Conservation (phyloP, 2,113 vertebrate genomes). For the Lepisosteus osseus region DNA sequence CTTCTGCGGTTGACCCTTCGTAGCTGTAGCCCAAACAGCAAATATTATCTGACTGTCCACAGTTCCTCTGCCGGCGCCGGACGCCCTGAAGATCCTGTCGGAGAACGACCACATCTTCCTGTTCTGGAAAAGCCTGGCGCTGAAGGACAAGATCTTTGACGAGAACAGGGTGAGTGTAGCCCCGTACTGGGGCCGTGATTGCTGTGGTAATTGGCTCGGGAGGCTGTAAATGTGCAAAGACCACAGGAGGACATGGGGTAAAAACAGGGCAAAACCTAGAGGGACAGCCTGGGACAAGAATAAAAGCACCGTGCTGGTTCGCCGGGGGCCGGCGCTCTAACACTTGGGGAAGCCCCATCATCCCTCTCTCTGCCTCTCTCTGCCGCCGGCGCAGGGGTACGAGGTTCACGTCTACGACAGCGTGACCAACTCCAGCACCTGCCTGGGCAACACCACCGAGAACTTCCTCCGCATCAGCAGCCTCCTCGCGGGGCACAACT, state of each 20-base stretch:
- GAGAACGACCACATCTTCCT: constrained; percentile 89
- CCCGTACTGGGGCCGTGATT: not conserved
- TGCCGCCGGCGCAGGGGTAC: constrained; percentile 73
- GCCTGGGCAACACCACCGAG: constrained; percentile 90
- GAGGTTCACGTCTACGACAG: constrained; percentile 88
- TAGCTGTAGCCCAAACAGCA: too few relatives aligned
- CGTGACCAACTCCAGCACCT: constrained; percentile 72
- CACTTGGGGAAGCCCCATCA: too few relatives aligned
- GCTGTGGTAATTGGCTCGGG: not conserved
- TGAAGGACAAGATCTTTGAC: constrained; percentile 85
- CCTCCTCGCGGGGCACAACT: constrained; percentile 87
- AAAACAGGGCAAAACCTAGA: too few relatives aligned
- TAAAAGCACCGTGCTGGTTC: not conserved
- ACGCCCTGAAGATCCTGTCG: constrained; percentile 88
- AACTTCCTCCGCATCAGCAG: constrained; percentile 86
- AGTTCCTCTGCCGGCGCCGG: constrained; percentile 84
- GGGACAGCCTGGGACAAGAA: too few relatives aligned
- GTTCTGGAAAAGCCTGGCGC: constrained; percentile 91
- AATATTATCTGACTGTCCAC: not conserved
- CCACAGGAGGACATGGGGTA: too few relatives aligned
- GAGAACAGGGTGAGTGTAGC: constrained; percentile 83
- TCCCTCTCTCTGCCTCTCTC: constrained; percentile 7
- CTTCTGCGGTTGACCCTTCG: too few relatives aligned
- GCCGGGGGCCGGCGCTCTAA: too few relatives aligned
- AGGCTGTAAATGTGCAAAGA: too few relatives aligned